A percentile compares a stretch with the other conserved stretches of the same genome.
phyloP scores from a whole-genome alignment of 2,888 invertebrate species.

The Oegoconia quadripuncta region DNA sequence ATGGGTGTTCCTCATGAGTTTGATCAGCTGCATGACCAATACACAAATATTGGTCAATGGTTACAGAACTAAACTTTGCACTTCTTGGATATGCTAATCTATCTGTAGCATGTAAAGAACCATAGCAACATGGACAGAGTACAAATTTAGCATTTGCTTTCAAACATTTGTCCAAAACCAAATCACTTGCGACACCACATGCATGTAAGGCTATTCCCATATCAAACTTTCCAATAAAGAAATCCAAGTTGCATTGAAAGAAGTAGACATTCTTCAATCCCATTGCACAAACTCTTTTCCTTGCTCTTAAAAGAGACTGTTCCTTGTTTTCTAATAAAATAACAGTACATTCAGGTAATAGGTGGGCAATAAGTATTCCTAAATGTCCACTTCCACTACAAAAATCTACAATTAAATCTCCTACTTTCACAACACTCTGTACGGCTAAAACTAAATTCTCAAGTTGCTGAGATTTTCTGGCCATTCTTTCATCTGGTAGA shows the following conservation, averaged over 20 bases:
- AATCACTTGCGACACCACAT: constrained; percentile 96
- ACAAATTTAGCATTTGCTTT: constrained; percentile 89
- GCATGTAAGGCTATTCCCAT: constrained; percentile 95
- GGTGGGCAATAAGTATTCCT: constrained; percentile 89
- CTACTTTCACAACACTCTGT: constrained; percentile 82
- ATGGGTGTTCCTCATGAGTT: constrained; percentile 86
- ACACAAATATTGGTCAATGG: constrained; percentile 84
- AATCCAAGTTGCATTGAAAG: constrained; percentile 94
- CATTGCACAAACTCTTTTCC: constrained; percentile 82
- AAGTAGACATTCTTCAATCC: constrained; percentile 86
- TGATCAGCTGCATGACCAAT: constrained; percentile 96
- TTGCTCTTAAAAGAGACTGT: constrained; percentile 87
- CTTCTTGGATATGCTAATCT: constrained; percentile 91
- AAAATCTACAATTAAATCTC: constrained; percentile 92
- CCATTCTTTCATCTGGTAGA: constrained; percentile 85
- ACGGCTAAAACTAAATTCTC: constrained; percentile 90
- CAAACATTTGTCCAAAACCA: constrained; percentile 92
- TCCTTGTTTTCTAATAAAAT: constrained; percentile 95
- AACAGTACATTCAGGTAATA: constrained; percentile 87
- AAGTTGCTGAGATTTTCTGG: constrained; percentile 91
- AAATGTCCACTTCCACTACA: constrained; percentile 97
- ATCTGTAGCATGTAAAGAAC: constrained; percentile 89
- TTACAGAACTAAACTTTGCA: constrained; percentile 67
- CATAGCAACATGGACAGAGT: constrained; percentile 96
- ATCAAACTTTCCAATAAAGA: constrained; percentile 89